Percentiles rank a stretch among this genome's conserved stretches.
phyloP scores from a whole-genome alignment of 2,113 vertebrate species.

The Catagonus wagneri region DNA sequence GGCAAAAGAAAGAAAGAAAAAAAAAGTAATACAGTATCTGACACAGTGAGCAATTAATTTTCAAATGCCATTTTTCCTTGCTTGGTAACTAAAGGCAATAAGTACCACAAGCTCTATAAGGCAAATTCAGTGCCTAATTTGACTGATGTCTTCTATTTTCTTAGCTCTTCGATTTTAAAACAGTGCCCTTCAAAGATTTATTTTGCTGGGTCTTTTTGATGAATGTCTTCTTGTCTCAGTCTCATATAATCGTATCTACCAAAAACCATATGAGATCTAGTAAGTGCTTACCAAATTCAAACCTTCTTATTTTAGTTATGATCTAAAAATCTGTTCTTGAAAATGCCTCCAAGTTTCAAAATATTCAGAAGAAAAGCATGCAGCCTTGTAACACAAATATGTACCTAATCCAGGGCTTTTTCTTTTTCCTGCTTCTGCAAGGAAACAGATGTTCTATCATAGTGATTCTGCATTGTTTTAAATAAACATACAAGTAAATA shows the following conservation, averaged over 20 bases:
- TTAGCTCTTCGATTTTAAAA: constrained; percentile 34
- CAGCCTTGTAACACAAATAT: constrained; percentile 27
- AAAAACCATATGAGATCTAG: not conserved
- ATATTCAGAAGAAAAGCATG: not conserved
- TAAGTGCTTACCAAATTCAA: constrained; percentile 3
- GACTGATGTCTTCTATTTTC: not conserved
- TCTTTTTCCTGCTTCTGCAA: constrained; percentile 27
- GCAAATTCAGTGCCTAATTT: not conserved
- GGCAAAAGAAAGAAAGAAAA: no score
- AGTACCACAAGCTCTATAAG: not conserved
- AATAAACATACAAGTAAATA: constrained; percentile 44
- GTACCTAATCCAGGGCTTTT: not conserved
- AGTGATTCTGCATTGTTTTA: constrained; percentile 53
- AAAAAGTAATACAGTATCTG: not conserved
- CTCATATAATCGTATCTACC: not conserved
- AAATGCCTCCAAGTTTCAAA: constrained; percentile 49
- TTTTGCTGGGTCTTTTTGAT: not conserved
- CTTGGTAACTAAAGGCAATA: not conserved
- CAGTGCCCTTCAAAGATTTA: not conserved
- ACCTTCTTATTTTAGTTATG: not conserved
- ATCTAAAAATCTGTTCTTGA: constrained; percentile 9
- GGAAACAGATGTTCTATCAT: constrained; percentile 31
- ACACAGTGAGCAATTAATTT: not conserved
- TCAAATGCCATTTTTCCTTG: not conserved
- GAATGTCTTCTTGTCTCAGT: not conserved